These are phyloP conservation scores for Radopholus similis DNA, from an alignment of 1,140 invertebrate genomes.

Conservation along the genomic window DNA sequence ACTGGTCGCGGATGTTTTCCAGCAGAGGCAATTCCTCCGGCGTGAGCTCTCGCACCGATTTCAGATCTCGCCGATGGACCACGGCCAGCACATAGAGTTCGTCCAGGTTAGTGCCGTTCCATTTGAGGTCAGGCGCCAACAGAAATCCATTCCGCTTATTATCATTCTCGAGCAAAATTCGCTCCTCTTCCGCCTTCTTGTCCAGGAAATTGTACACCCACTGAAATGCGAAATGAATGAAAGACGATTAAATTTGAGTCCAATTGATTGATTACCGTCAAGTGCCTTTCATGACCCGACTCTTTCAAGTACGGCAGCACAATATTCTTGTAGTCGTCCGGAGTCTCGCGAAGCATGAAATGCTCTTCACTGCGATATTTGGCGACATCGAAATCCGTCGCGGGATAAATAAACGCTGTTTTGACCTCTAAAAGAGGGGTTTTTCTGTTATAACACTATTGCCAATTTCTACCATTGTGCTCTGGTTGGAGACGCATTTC, in stretches of 20 bases:
- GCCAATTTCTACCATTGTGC: conserved; percentile 66
- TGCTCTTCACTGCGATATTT: conserved; percentile 75
- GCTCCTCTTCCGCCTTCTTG: conserved; percentile 80
- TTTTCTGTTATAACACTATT: background rate
- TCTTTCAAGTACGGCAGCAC: conserved; percentile 72
- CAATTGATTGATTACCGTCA: conserved; percentile 22
- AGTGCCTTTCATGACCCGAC: conserved; percentile 61
- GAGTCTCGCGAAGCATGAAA: conserved; percentile 77
- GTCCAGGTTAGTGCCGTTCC: conserved; percentile 70
- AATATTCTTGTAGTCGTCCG: conserved; percentile 74
- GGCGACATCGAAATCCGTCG: conserved; percentile 80
- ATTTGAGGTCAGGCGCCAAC: conserved; percentile 82
- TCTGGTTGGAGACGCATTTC: conserved; percentile 69
- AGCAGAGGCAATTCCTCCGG: conserved; percentile 31
- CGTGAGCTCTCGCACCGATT: conserved; percentile 68
- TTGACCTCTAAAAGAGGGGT: conserved; percentile 67
- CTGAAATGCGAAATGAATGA: conserved; percentile 25
- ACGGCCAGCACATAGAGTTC: conserved; percentile 80
- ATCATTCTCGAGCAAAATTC: conserved; percentile 77
- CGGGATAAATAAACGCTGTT: conserved; percentile 82
- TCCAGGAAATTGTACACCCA: conserved; percentile 97
- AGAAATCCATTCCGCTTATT: conserved; percentile 78
- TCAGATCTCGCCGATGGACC: conserved; percentile 69
- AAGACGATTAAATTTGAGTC: background rate
- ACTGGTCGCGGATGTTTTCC: conserved; percentile 41